Evolutionary conservation across 2,888 invertebrate species (phyloP).

Genomic region (Pseudococcus jackbeardsleyi): DNA sequence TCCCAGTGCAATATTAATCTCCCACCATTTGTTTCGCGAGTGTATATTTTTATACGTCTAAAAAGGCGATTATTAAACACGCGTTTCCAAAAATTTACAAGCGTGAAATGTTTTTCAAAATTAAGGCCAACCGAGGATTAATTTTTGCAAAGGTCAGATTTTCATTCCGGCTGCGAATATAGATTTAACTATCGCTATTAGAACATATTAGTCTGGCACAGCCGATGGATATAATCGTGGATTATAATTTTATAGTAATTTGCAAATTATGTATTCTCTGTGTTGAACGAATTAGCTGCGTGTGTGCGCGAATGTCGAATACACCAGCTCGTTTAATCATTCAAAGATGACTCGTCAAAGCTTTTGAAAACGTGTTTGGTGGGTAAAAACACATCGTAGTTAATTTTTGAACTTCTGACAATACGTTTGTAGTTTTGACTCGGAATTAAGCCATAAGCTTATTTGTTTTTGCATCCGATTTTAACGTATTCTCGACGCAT

Average conservation of each 20-base stretch:
- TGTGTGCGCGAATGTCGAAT: constrained; percentile 5
- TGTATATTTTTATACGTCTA: constrained; percentile 20
- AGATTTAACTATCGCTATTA: constrained; percentile 35
- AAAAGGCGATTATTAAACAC: constrained; percentile 8
- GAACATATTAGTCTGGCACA: not conserved
- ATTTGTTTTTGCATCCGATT: not conserved
- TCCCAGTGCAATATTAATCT: constrained; percentile 40
- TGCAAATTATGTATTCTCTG: constrained; percentile 23
- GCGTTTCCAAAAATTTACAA: constrained; percentile 32
- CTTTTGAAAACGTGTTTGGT: not conserved
- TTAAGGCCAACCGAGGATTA: constrained; percentile 50
- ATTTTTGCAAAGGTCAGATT: constrained; percentile 45
- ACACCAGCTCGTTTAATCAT: not conserved
- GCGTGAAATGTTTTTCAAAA: constrained; percentile 36
- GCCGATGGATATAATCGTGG: constrained; percentile 13
- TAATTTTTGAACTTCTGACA: constrained; percentile 13
- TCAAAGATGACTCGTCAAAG: not conserved
- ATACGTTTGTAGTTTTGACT: not conserved
- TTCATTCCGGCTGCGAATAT: constrained; percentile 4
- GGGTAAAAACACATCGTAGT: not conserved
- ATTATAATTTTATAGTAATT: constrained; percentile 44
- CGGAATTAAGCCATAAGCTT: not conserved
- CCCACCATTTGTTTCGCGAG: constrained; percentile 26
- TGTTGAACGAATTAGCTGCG: not conserved
- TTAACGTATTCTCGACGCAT: not conserved